Evolutionary conservation across 2,888 invertebrate genomes (phyloP), one percentile per base, ranked within the genome.

Genomic region (Trypoxylon attenuatum): DNA sequence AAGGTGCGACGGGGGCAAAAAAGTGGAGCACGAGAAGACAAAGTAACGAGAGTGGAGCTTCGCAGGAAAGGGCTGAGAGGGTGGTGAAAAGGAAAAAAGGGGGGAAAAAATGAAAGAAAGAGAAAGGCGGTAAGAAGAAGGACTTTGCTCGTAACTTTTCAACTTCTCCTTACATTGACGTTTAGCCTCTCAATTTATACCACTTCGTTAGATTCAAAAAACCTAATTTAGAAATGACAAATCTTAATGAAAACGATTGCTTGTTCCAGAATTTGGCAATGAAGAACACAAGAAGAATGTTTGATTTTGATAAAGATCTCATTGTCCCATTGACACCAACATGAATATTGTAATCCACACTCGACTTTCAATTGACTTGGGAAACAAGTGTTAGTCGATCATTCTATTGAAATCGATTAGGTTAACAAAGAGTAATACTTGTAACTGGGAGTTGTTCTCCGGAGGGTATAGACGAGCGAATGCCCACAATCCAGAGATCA

Each of bases 121-220:
- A 5, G 18, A 16, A 13, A 6, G 54, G 22, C 23, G 52, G n/a
- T n/a, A n/a, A n/a, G n/a, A n/a, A n/a, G n/a, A n/a, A n/a, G n/a
- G n/a, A n/a, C n/a, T n/a, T 65, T 56, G 50, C 54, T 64, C 53
- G 19, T 22, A 57, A 66, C 65, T 66, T 66, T 63, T 66, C 57
- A 57, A 61, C 63, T 66, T 64, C 65, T 38, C 64, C 39, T 52
- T 52, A 13, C 47, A n/a, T n/a, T n/a, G n/a, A n/a, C n/a, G n/a
- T n/a, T n/a, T n/a, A n/a, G n/a, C n/a, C n/a, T n/a, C n/a, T n/a
- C n/a, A n/a, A n/a, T n/a, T n/a, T n/a, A n/a, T n/a, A n/a, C n/a
- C n/a, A n/a, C n/a, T n/a, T n/a, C n/a, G n/a, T n/a, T n/a, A n/a
- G n/a, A n/a, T n/a, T n/a, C n/a, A n/a, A n/a, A n/a, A n/a, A n/a